Base-by-base conservation (phyloP, 2,113 vertebrate genomes). In the Macquaria ambigua region DNA sequence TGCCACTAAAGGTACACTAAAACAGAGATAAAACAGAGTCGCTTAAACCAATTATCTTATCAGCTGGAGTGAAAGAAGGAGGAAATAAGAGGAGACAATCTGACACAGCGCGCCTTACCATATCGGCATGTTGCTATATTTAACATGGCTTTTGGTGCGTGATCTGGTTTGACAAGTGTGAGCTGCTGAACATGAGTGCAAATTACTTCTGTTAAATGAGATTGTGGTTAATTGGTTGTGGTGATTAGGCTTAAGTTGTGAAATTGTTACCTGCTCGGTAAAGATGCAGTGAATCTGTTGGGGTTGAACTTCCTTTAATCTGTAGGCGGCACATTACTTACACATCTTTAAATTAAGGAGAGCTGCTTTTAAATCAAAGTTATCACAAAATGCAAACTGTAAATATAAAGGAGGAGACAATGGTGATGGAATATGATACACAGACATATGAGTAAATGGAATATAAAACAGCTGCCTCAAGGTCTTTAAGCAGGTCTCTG, bases 111-210 rank as follows among this genome's bases (percentile, higher is more conserved):
- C 1, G 37, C 73, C 73, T 73, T 11, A 67, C 68, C 48, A 61
- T 71, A 83, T 59, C 25, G 59, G 67, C 83, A 70, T 46, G 25
- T 53, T 63, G 72, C 82, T 88, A 86, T 87, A 90, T 91, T 84
- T 87, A 80, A 74, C 9, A 39, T 1, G 39, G 74, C 69, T 88
- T 92, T 82, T 50, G 34, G 52, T 69, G 20, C 34, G 76, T 89
- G 76, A 87, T 91, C 83, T 84, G 48, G 66, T 89, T 72, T 86
- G 89, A 91, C 82, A 81, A 84, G 81, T 69, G 79, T 85, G 81
- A 86, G 58, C 84, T 46, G 53, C 72, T 71, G 63, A 69, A 82
- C 79, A 92, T 86, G 81, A 69, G 58, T 61, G 76, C 14, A 84
- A 89, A 91, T 92, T 81, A 70, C 70, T 34, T 85, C 62, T 84